phyloP scores from a whole-genome alignment of 2,888 invertebrate species.

The Matsumyia berberina region DNA sequence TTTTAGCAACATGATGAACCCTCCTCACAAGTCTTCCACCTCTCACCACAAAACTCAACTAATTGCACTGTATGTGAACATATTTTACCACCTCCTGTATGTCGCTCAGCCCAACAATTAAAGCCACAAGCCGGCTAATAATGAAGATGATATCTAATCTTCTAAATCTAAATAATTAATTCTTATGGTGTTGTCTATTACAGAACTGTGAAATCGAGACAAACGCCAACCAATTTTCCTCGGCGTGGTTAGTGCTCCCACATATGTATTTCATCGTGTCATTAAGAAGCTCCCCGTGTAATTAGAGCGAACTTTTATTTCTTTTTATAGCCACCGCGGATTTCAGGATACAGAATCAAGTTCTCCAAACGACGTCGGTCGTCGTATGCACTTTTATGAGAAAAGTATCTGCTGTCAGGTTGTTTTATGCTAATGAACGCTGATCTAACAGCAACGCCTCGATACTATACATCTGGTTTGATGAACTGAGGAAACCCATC shows the following conservation, averaged over 20 bases:
- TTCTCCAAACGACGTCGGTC: conserved; percentile 4
- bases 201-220: too few species aligned
- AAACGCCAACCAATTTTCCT: neutral
- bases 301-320: conserved; percentile 49
- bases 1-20: too few species aligned
- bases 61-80: too few species aligned
- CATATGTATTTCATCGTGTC: conserved; percentile 11
- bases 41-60: too few species aligned
- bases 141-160: too few species aligned
- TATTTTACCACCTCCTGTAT: too few species aligned
- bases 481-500: neutral
- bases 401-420: conserved; percentile 40
- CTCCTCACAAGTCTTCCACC: too few species aligned
- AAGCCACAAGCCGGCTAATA: too few species aligned
- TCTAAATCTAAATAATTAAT: neutral
- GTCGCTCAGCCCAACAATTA: too few species aligned
- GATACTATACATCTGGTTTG: conserved; percentile 11
- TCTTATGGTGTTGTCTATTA: too few species aligned
- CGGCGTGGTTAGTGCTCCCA: conserved; percentile 18
- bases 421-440: conserved; percentile 66
- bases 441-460: conserved; percentile 31
- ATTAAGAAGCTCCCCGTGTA: conserved; percentile 39
- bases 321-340: conserved; percentile 39
- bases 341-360: conserved; percentile 22
- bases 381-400: conserved; percentile 27